These are phyloP conservation scores for Orius laevigatus DNA, from an alignment of 1,140 invertebrate species.

Conservation along the genomic window DNA sequence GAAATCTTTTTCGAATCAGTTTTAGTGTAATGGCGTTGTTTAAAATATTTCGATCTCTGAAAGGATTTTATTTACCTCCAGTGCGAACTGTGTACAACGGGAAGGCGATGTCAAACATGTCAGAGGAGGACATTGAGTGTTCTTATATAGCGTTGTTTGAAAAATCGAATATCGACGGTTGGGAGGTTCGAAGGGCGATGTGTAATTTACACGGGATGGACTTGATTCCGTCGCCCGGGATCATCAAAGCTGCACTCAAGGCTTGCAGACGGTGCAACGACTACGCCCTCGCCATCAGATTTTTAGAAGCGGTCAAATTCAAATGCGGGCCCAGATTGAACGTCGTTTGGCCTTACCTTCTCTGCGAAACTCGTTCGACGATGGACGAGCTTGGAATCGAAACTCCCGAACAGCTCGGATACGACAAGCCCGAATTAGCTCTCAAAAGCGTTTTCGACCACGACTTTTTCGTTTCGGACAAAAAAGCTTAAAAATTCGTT, in stretches of 20 bases:
- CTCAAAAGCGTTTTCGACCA: conserved; percentile 37
- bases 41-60: no score
- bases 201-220: conserved; percentile 63
- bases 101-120: no score
- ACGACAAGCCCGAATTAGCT: conserved; percentile 88
- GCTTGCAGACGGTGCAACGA: conserved; percentile 93
- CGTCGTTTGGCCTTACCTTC: conserved; percentile 77
- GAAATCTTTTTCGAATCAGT: no score
- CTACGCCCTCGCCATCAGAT: conserved; percentile 75
- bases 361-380: conserved; percentile 84
- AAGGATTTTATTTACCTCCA: no score
- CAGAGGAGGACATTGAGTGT: no score
- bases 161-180: conserved; percentile 78
- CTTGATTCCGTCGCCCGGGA: conserved; percentile 82
- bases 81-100: no score
- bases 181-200: conserved; percentile 83
- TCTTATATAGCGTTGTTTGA: conserved; percentile 63
- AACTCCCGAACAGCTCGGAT: conserved; percentile 88
- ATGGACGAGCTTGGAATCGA: conserved; percentile 81
- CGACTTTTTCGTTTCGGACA: conserved; percentile 1
- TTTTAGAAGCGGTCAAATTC: conserved; percentile 77
- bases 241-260: conserved; percentile 68
- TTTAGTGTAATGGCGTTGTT: no score
- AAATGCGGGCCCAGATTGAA: conserved; percentile 65
- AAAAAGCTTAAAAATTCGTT: neutral